Conservation (phyloP, 1,140 invertebrate genomes). For the Drosophila ercepeae region DNA sequence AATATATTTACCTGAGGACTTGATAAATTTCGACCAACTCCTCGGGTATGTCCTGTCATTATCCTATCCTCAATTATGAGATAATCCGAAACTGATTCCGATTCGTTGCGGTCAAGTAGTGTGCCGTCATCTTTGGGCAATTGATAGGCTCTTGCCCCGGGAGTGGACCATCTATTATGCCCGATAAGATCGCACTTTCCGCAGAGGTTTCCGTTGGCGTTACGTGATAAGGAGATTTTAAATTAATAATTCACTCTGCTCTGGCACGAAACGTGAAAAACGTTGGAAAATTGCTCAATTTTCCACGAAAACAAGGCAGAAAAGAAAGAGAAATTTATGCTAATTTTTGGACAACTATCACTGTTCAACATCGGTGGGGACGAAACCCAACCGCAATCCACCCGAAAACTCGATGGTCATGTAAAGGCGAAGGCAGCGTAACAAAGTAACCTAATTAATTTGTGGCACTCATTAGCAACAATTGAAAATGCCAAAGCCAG, state of each 20-base stretch:
- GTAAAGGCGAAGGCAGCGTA: conserved; percentile 62
- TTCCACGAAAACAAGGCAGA: conserved; percentile 62
- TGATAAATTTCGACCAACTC: conserved; percentile 17
- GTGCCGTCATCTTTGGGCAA: conserved; percentile 32
- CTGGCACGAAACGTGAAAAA: conserved; percentile 51
- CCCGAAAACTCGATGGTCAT: conserved; percentile 36
- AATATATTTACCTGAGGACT: conserved; percentile 25
- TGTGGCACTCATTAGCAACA: conserved; percentile 81
- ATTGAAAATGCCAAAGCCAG: conserved; percentile 74
- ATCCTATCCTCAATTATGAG: conserved; percentile 30
- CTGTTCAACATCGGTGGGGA: conserved; percentile 49
- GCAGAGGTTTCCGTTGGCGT: conserved; percentile 46
- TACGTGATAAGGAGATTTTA: conserved; percentile 63
- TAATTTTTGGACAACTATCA: conserved; percentile 76
- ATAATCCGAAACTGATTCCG: conserved; percentile 39
- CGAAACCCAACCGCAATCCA: conserved; percentile 6
- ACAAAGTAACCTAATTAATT: conserved; percentile 82
- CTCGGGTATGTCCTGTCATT: background rate
- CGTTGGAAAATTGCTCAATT: conserved; percentile 80
- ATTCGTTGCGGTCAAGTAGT: conserved; percentile 40
- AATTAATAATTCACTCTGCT: conserved; percentile 59
- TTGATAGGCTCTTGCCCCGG: conserved; percentile 11
- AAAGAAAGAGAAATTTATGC: conserved; percentile 74
- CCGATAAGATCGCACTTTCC: conserved; percentile 53
- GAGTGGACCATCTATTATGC: conserved; percentile 47